Base-by-base conservation (phyloP, 2,113 vertebrate species). In the Phyllostomus hastatus region DNA sequence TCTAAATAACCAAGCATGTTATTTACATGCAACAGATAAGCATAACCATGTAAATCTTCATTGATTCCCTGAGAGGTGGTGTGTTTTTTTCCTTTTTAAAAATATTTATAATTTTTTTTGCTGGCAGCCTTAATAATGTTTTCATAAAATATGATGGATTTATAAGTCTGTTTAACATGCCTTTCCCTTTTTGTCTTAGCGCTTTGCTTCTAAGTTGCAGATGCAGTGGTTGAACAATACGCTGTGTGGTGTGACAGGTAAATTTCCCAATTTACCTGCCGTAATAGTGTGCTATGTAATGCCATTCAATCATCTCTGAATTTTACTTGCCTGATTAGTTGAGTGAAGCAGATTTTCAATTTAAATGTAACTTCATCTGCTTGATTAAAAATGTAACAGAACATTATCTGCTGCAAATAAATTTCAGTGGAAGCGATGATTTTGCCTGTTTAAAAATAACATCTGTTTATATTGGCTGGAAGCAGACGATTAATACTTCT, bases 381-480 rank as follows among this genome's bases (percentile, higher is more conserved):
- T 98, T 98, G 98, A 99, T 99, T 99, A 98, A 99, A 99, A 98
- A 98, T 98, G 98, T 98, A 99, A 98, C 98, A 98, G 98, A 98
- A 98, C 98, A 98, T 99, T 98, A 99, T 98, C 98, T 98, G 98
- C 97, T 98, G 98, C 98, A 99, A 99, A 98, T 98, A 98, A 98
- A 98, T 98, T 99, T 99, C 97, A 98, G 98, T 98, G 97, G 98
- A 99, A 98, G 98, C 98, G 98, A 98, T 98, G 98, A 98, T 98
- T 98, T 98, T 98, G 96, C 97, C 98, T 98, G 97, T 98, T 98
- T 98, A 98, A 98, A 98, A 98, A 98, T 98, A 98, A 98, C 98
- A 98, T 98, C 98, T 99, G 98, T 99, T 98, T 98, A 98, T 98
- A 98, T 98, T 98, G 98, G 98, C 98, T 98, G 97, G 97, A 97